A percentile compares a stretch with the other conserved stretches of the same genome.
phyloP scores from a whole-genome alignment of 2,888 invertebrate genomes.

The Cheilosia soror region DNA sequence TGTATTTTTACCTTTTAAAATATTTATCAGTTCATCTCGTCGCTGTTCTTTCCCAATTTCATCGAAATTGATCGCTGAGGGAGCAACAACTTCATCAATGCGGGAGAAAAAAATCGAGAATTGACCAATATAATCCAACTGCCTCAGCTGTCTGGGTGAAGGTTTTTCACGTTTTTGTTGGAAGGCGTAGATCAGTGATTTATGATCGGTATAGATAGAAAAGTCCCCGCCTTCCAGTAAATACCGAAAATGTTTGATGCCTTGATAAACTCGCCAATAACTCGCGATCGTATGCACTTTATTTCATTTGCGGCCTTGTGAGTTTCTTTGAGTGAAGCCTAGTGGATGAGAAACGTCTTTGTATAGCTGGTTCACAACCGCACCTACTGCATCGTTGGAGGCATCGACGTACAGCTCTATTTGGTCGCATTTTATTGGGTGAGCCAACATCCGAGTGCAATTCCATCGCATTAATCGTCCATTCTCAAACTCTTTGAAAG shows the following conservation, averaged over 20 bases:
- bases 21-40: not conserved
- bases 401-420: constrained; percentile 77
- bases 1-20: not conserved
- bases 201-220: constrained; percentile 78
- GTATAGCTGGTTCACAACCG: constrained; percentile 79
- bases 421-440: constrained; percentile 78
- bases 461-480: too few relatives aligned
- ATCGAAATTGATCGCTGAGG: not conserved
- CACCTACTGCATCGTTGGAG: constrained; percentile 78
- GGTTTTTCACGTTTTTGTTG: not conserved
- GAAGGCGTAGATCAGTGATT: too few relatives aligned
- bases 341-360: constrained; percentile 5
- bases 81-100: not conserved
- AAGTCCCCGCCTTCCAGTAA: constrained; percentile 80
- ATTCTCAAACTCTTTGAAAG: too few relatives aligned
- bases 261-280: constrained; percentile 80
- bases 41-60: not conserved
- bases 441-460: constrained; percentile 78
- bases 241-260: constrained; percentile 80
- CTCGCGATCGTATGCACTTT: constrained; percentile 81
- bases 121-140: not conserved
- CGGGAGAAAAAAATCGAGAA: not conserved
- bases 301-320: constrained; percentile 78
- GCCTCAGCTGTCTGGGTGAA: not conserved
- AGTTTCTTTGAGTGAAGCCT: constrained; percentile 80